Conservation (phyloP, 1,140 invertebrate genomes). For the Drosophila sechellia region DNA sequence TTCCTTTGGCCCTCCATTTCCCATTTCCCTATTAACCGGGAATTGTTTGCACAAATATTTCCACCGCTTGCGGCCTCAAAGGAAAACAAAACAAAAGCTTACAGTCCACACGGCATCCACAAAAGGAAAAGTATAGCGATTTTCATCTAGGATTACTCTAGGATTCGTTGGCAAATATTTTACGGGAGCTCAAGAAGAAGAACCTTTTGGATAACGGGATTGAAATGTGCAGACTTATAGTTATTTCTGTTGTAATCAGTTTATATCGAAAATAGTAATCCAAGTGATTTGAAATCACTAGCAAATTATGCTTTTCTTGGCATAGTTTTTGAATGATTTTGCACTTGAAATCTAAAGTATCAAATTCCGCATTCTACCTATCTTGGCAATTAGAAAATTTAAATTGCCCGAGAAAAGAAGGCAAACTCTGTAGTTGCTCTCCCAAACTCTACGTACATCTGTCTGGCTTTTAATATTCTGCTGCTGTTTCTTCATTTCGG, state of each 20-base stretch:
- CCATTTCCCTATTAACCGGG: slow-evolving; percentile 10
- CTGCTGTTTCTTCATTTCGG: slow-evolving; percentile 16
- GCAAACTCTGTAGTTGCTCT: not conserved
- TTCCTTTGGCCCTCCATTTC: slow-evolving; percentile 13
- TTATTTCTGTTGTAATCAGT: not conserved
- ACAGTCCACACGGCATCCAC: slow-evolving; percentile 35
- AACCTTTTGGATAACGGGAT: not conserved
- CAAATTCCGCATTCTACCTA: no score
- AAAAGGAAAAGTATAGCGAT: slow-evolving; percentile 18
- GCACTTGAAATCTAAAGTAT: not conserved
- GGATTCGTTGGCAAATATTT: slow-evolving; percentile 20
- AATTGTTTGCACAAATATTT: slow-evolving; percentile 47
- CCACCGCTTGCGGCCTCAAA: slow-evolving; percentile 29
- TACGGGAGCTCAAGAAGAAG: slow-evolving; percentile 16
- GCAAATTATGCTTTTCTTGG: not conserved
- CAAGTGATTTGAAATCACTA: not conserved
- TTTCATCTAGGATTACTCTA: slow-evolving; percentile 18
- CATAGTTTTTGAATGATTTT: not conserved
- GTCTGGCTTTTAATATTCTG: slow-evolving; percentile 11
- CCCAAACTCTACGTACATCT: not conserved
- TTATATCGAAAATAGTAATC: not conserved
- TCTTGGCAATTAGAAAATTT: not conserved
- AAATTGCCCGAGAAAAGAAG: slow-evolving; percentile 7
- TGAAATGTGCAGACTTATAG: not conserved
- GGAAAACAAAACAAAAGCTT: slow-evolving; percentile 24